Evolutionary conservation across 2,797 vertebrate species (phyloP), one percentile per base, ranked within the genome.

Genomic region (Phrynocephalus forsythii): DNA sequence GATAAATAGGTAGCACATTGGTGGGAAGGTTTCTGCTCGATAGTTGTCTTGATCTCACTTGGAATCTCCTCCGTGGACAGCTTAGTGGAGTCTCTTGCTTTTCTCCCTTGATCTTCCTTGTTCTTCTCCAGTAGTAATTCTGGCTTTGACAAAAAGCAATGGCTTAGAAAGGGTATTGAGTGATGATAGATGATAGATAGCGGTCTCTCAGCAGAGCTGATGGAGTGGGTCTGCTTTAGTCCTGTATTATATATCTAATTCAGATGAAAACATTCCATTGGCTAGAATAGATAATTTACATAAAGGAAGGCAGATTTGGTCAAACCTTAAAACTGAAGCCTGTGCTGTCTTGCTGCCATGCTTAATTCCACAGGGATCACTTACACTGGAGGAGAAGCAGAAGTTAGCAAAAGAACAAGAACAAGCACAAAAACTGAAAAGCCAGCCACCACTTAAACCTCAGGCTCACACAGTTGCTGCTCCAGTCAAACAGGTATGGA

Each of bases 341-440:
- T n/a, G 69, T 33, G 28, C 18, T 26, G 18, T 11, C 67, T 71
- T 71, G 81, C 28, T 71, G 48, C 24, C 56, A 0, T 92, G 18
- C 78, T 50, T 94, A 84, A 5, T 92, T 95, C 93, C 90, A 67
- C 93, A 99, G 99, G 97, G 97, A 90, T 98, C 98, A 76, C 97
- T 99, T 91, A 99, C 99, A 28, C 96, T 99, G 81, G 99, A 99
- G 95, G 99, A 99, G 95, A 99, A 99, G 93, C 99, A 99, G 92
- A 98, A 98, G 80, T 94, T 99, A 93, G 99, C 99, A 78, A 99
- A 99, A 95, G 98, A 99, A 82, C 99, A 99, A 92, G 99, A 99
- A 85, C 99, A 99, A 94, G 98, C 98, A 5, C 98, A 98, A 92
- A 99, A 99, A 94, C 95, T 99, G 92, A 98, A 98, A 94, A 99